phyloP scores from a whole-genome alignment of 2,888 invertebrate species.

The Folsomia candida region DNA sequence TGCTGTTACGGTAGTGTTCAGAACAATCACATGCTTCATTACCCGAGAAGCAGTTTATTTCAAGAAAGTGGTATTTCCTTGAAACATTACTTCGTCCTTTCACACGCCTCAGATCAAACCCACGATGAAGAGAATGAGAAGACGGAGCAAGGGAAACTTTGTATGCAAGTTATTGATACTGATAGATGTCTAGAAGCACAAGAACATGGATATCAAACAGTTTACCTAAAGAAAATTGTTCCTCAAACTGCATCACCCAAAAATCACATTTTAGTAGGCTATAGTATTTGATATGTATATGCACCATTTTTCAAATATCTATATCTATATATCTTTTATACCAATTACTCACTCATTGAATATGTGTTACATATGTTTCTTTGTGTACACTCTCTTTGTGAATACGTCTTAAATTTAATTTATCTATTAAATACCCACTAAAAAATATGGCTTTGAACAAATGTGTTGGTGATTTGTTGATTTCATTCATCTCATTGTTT shows the following conservation, averaged over 20 bases:
- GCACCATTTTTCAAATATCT: conserved; percentile 11
- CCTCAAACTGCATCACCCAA: conserved; percentile 86
- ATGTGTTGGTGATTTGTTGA: too few species aligned
- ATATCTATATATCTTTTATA: too few species aligned
- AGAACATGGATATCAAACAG: conserved; percentile 72
- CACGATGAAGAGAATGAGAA: conserved; percentile 69
- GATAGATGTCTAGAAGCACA: conserved; percentile 75
- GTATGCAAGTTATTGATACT: conserved; percentile 85
- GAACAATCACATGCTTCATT: conserved; percentile 73
- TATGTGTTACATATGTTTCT: too few species aligned
- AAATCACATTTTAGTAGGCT: conserved; percentile 81
- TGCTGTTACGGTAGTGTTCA: conserved; percentile 91
- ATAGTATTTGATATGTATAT: conserved; percentile 53
- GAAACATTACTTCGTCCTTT: conserved; percentile 72
- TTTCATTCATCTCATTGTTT: too few species aligned
- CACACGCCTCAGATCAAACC: conserved; percentile 90
- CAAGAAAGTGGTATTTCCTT: conserved; percentile 47
- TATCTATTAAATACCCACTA: too few species aligned
- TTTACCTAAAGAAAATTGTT: conserved; percentile 62
- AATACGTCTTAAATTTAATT: too few species aligned
- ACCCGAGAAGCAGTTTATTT: conserved; percentile 69
- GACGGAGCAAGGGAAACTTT: conserved; percentile 72
- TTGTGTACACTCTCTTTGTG: too few species aligned
- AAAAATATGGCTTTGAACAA: too few species aligned
- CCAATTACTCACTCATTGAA: too few species aligned